These are phyloP conservation scores for Ctenochaetus hawaiiensis DNA, from an alignment of 2,797 vertebrate genomes.

Conservation along the genomic window DNA sequence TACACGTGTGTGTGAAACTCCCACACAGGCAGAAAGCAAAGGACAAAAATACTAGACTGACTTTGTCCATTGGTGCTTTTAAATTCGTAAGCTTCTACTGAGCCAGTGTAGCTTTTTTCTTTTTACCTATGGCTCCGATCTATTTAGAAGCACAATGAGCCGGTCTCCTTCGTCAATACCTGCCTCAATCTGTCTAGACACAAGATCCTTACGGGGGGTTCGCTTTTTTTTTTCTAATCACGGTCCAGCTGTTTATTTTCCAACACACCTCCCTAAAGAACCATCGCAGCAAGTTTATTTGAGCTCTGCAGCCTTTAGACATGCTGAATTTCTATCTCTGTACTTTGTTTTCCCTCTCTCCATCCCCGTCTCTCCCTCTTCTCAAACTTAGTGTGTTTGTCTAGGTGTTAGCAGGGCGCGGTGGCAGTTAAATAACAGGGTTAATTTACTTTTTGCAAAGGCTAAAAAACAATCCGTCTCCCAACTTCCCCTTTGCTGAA, in stretches of 20 bases:
- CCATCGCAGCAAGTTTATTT: slow-evolving; percentile 31
- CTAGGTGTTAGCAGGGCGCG: slow-evolving; percentile 28
- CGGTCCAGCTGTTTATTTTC: slow-evolving; percentile 32
- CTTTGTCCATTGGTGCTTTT: slow-evolving; percentile 10
- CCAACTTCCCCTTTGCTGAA: slow-evolving; percentile 16
- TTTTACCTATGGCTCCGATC: neutral
- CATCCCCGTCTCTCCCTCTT: neutral
- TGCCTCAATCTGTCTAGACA: slow-evolving; percentile 41
- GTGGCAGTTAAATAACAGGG: slow-evolving; percentile 37
- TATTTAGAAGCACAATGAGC: slow-evolving; percentile 22
- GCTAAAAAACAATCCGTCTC: slow-evolving; percentile 62
- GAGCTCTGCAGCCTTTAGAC: slow-evolving; percentile 39
- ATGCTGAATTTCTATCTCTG: slow-evolving; percentile 25
- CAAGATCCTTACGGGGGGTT: slow-evolving; percentile 28
- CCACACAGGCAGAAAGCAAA: too few species aligned
- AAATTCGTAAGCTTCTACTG: slow-evolving; percentile 3
- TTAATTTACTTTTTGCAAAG: slow-evolving; percentile 74
- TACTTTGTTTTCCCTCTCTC: neutral
- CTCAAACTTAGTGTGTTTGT: slow-evolving; percentile 27
- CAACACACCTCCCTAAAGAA: slow-evolving; percentile 35
- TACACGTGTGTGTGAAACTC: neutral
- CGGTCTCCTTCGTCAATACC: slow-evolving; percentile 24
- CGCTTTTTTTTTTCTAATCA: slow-evolving; percentile 33
- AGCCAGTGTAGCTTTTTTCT: slow-evolving; percentile 17
- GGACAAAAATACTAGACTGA: neutral